Percentiles rank a stretch among this genome's conserved stretches.
These are phyloP conservation scores for Manis pentadactyla DNA, from an alignment of 2,797 vertebrate genomes.

Conservation along the genomic window DNA sequence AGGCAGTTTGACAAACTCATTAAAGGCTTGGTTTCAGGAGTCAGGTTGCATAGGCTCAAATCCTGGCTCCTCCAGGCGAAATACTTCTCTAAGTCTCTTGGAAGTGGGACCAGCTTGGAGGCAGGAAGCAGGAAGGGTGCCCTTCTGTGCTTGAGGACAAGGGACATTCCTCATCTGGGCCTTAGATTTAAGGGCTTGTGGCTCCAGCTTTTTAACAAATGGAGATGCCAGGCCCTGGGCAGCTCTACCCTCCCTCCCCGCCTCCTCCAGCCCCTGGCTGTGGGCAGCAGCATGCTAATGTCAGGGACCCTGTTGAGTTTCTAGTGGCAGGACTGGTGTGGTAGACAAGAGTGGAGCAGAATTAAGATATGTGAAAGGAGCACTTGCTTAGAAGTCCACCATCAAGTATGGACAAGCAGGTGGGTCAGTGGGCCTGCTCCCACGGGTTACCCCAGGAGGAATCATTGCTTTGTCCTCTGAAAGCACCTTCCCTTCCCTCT, in stretches of 20 bases:
- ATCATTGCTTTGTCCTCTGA: background rate
- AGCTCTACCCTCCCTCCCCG: background rate
- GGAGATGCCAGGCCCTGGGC: background rate
- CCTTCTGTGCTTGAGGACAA: background rate
- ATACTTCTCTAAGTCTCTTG: background rate
- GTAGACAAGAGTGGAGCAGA: background rate
- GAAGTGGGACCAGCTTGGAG: background rate
- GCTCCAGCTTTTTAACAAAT: background rate
- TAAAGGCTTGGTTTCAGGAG: background rate
- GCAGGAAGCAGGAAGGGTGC: background rate
- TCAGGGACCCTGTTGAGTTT: background rate
- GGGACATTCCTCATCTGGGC: background rate
- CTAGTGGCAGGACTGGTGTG: background rate
- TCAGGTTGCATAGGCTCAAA: background rate
- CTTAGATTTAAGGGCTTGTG: background rate
- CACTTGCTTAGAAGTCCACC: background rate
- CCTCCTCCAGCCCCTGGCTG: background rate
- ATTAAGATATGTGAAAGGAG: background rate
- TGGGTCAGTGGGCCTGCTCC: too few relatives aligned
- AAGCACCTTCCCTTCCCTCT: background rate
- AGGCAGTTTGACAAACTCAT: background rate
- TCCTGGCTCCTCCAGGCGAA: background rate
- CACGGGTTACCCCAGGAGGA: background rate
- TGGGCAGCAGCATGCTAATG: background rate
- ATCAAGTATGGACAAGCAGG: background rate